Base-by-base conservation (phyloP, 1,140 invertebrate species). In the Dufourea novaeangliae region DNA sequence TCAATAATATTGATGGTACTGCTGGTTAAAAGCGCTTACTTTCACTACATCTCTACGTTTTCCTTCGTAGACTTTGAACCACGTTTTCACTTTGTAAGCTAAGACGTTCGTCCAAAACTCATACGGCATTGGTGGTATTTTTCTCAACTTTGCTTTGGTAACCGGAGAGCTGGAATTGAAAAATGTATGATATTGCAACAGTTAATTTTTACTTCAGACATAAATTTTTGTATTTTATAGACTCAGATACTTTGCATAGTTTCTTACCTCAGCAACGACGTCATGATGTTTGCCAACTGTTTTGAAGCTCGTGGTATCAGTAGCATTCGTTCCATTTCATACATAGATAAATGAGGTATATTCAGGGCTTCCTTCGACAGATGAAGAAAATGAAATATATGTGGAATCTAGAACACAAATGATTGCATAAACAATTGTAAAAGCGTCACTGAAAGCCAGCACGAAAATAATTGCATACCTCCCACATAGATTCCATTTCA, bases 251-350 rank as follows among this genome's bases (percentile, higher is more conserved):
- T 8, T 41, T 22, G 14, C 12, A 17, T 29, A 37, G 41, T 5
- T 29, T 14, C 50, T 27, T 70, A 92, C 89, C 93, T 94, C 25
- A 95, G 84, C 29, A 95, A 90, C 44, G 92, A 93, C 0, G 94
- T 95, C 94, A 95, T 95, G 2, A 95, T 91, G 54, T 89, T 88
- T 25, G 93, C 92, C 67, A 95, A 87, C 46, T 93, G 93, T 71
- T 92, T 92, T 0, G 94, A 94, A 57, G 94, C 93, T 79, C 92
- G 90, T 22, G 94, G 93, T 86, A 95, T 93, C n/a, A 94, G 81
- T 14, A 95, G 88, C 90, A 94, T 94, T 39, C 94, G 91, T 87
- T 95, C 94, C 44, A 95, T 88, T 84, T 95, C 94, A 75, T 93
- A 95, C 88, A 94, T 93, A 0, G 94, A 92, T 27, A 95, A 91